Percentiles rank a stretch among this genome's conserved stretches.
These are phyloP conservation scores for Hirtodrosophila alboralis DNA, from an alignment of 2,888 invertebrate species.

Conservation along the genomic window DNA sequence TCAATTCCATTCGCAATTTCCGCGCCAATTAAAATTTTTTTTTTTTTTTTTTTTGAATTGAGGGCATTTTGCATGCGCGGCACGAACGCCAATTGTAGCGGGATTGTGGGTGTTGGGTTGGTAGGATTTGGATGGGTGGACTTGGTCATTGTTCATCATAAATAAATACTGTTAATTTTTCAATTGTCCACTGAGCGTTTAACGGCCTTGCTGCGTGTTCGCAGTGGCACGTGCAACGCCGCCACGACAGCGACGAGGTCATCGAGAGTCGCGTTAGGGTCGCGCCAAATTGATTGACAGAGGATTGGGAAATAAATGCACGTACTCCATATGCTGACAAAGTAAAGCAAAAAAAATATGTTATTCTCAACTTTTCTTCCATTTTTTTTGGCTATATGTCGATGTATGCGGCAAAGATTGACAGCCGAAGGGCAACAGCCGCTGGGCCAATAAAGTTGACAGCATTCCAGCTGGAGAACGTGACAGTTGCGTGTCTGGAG, in stretches of 20 bases:
- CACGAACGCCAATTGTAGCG: conserved; percentile 36
- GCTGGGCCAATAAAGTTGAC: conserved; percentile 72
- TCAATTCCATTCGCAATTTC: conserved; percentile 72
- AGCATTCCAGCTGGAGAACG: conserved; percentile 60
- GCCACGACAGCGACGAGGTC: conserved; percentile 9
- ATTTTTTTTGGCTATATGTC: conserved; percentile 5
- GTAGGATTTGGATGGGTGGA: background rate
- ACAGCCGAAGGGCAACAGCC: conserved; percentile 37
- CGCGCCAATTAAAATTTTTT: conserved; percentile 74
- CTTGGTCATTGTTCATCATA: conserved; percentile 63
- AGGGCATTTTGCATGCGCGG: conserved; percentile 56
- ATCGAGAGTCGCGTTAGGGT: conserved; percentile 36
- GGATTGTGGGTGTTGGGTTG: background rate
- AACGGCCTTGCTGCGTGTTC: conserved; percentile 51
- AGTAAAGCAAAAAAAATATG: conserved; percentile 7
- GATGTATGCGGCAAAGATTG: conserved; percentile 53
- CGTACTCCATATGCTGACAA: conserved; percentile 41
- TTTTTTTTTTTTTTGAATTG: conserved; percentile 43
- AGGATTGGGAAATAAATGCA: conserved; percentile 50
- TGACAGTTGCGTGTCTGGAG: conserved; percentile 63
- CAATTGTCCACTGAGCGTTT: conserved; percentile 67
- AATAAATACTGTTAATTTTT: conserved; percentile 79
- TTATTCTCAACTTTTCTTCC: background rate
- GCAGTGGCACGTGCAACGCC: background rate
- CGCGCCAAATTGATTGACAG: conserved; percentile 53